Percentiles rank a stretch among this genome's conserved stretches.
These are phyloP conservation scores for Enhydra lutris DNA, from an alignment of 2,113 vertebrate genomes.

Conservation along the genomic window DNA sequence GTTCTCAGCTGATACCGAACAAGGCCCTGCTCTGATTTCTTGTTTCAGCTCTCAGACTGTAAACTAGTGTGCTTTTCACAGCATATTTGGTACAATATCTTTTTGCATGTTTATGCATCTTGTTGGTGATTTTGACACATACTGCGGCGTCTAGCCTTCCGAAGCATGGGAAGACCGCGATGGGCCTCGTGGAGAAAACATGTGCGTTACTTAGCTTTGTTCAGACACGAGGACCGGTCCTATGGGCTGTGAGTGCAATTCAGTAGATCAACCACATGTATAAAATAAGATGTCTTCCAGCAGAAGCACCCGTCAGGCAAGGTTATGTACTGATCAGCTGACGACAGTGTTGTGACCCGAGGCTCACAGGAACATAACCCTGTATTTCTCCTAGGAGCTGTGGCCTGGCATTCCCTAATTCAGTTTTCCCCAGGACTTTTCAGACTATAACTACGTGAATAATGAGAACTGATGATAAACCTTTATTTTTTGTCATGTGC, in stretches of 20 bases:
- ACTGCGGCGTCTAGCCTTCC: neutral
- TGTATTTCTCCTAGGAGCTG: neutral
- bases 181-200: neutral
- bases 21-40: neutral
- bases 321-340: neutral
- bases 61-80: neutral
- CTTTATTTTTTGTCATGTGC: neutral
- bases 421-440: neutral
- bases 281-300: neutral
- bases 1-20: neutral
- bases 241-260: neutral
- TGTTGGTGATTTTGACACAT: neutral
- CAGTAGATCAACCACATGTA: neutral
- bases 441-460: neutral
- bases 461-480: neutral
- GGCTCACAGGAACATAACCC: neutral
- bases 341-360: neutral
- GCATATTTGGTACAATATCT: too few species aligned
- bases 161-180: neutral
- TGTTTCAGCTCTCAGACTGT: neutral
- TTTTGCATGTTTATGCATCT: neutral
- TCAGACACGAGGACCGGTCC: neutral
- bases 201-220: rapidly evolving
- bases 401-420: neutral
- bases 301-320: neutral